Base-by-base conservation (phyloP, 2,888 invertebrate species). In the Chydorus sphaericus region DNA sequence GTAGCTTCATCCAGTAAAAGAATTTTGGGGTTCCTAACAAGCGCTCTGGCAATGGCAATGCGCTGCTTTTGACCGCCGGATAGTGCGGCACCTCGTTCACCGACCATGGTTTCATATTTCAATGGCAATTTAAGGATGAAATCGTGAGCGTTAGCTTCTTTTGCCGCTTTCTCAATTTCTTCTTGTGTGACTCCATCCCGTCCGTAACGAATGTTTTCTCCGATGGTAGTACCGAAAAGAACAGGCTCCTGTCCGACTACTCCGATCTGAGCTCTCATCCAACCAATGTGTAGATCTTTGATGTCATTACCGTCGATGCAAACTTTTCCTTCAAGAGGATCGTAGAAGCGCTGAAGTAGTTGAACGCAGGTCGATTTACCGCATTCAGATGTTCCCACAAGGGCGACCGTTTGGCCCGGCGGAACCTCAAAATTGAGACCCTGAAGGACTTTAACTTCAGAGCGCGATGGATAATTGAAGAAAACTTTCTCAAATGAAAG, bases 181-280 rank as follows among this genome's bases (percentile, higher is more conserved):
- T 76, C 75, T 57, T 80, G 76, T 0, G 77, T 79, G 61, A 80
- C 79, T 18, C 70, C 68, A 23, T 80, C 79, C 63, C 80, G 77
- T 57, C 91, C 91, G 71, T 86, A 83, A 54, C 84, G 79, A 62
- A 94, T 92, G 70, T 93, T 94, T 66, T 92, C 88, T 7, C 77
- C 77, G 37, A 92, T 87, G 29, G 80, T 80, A 7, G 85, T 81
- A 63, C 84, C 83, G 69, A 91, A 91, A 4, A 91, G 74, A 11
- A 85, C 82, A 0, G 89, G 91, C 63, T 91, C 91, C 68, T 91
- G 91, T 0, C 87, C 85, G 14, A 91, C 90, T 4, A 90, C 79
- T 1, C 87, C 89, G 60, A 91, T 83, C 66, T 85, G 81, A 29
- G 77, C 75, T 53, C 91, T 75, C 30, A 85, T 68, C 78, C 85